Percentiles rank a stretch among this genome's conserved stretches.
Evolutionary conservation across 53 echinoderm and acorn worm species (phyloP).

Genomic region (Mesocentrotus franciscanus): DNA sequence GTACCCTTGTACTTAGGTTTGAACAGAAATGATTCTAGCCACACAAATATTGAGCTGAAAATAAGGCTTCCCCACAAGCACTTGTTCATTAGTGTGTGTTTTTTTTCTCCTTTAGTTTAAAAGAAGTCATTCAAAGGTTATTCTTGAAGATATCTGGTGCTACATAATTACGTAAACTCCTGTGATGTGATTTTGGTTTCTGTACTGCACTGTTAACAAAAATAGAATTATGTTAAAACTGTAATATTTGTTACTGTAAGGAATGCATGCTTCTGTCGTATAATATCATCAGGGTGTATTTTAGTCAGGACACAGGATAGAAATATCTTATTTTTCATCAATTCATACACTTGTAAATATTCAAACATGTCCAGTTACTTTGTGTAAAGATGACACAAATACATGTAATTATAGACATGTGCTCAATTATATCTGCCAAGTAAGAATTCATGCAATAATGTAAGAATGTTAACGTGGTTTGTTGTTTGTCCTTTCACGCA

Average conservation of each 20-base stretch:
- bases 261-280: background rate
- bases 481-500: conserved; percentile 11
- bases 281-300: background rate
- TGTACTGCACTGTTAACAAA: background rate
- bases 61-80: background rate
- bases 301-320: background rate
- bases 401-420: background rate
- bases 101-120: background rate
- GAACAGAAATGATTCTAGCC: background rate
- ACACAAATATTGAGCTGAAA: background rate
- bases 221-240: background rate
- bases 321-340: conserved; percentile 2
- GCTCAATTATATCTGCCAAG: conserved; percentile 4
- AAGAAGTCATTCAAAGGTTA: background rate
- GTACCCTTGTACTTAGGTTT: background rate
- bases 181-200: background rate
- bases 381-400: background rate
- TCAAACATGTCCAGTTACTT: background rate
- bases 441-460: conserved; percentile 52
- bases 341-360: conserved; percentile 18
- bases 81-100: background rate
- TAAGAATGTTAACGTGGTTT: background rate
- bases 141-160: conserved; percentile 5
- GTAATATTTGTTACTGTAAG: background rate
- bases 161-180: background rate